These are phyloP conservation scores for Drosophila parthenogenetica DNA, from an alignment of 2,888 invertebrate genomes.

Conservation along the genomic window DNA sequence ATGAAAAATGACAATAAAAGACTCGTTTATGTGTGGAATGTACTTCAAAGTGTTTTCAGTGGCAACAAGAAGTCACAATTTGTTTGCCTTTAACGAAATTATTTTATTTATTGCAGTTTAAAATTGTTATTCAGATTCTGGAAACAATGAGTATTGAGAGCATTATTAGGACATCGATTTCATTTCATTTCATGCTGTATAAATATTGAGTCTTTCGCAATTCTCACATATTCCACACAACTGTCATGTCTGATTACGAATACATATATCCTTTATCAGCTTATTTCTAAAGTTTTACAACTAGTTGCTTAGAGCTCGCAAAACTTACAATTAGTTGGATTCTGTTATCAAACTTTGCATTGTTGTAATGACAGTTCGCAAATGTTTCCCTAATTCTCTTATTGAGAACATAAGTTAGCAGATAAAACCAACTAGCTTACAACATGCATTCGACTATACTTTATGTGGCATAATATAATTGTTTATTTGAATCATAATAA, in stretches of 20 bases:
- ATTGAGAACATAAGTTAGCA: constrained; percentile 44
- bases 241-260: constrained; percentile 20
- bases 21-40: no score
- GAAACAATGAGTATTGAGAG: constrained; percentile 2
- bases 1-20: not conserved
- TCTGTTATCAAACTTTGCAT: constrained; percentile 4
- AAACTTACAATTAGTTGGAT: constrained; percentile 61
- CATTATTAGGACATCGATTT: constrained; percentile 43
- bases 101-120: constrained; percentile 40
- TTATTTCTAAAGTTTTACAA: constrained; percentile 49
- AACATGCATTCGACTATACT: constrained; percentile 65
- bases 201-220: constrained; percentile 71
- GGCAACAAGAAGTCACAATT: constrained; percentile 32
- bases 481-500: constrained; percentile 22
- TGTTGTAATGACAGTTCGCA: not conserved
- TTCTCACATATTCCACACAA: constrained; percentile 28
- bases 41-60: no score
- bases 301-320: constrained; percentile 75
- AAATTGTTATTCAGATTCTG: constrained; percentile 28
- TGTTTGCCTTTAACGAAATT: constrained; percentile 34
- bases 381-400: constrained; percentile 16
- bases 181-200: constrained; percentile 60
- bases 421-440: constrained; percentile 76
- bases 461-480: constrained; percentile 28
- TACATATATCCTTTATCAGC: constrained; percentile 6